Base-by-base conservation (phyloP, 2,888 invertebrate genomes). In the Pseudeuparius sepicola region DNA sequence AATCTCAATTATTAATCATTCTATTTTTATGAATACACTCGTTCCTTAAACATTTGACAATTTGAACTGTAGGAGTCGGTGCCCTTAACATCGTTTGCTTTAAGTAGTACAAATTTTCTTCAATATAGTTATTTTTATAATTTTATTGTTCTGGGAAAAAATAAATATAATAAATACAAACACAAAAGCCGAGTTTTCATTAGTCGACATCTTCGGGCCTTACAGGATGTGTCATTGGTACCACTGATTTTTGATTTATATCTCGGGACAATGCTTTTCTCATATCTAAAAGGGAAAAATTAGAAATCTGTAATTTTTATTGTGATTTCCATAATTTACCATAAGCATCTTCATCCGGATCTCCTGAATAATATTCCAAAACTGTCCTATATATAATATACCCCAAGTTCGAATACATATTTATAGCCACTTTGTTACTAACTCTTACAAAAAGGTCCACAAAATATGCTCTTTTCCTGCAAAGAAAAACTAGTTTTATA, bases 391-490 rank as follows among this genome's bases (percentile, higher is more conserved):
- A 98, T 1, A 97, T 87, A 48, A 89, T 90, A 57, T 99, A 98
- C 13, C 96, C 97, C 37, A 97, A 67, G 60, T 86, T 85, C 52
- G 81, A 82, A 60, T 98, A 98, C 94, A 99, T 96, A 53, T 88
- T 87, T 35, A 96, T 93, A 1, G 98, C 98, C 26, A 94, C 88
- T 60, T 84, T 81, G 61, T 98, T 99, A 55, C 94, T 96, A 7
- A 96, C 92, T 51, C 98, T 74, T 3, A 98, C 98, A 72, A 97
- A 99, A 20, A 98, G 68, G 61, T 98, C 98, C 10, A 99, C 97
- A 65, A 98, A 98, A 61, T 87, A 97, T 14, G 92, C 87, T 34
- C 83, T 75, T 67, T 97, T 96, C 60, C 96, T 96, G 62, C 27
- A 74, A 74, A 24, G 28, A 24, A 31, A 23, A 10, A 26, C 15